Evolutionary conservation across 2,113 vertebrate species (phyloP).

Genomic region (Genyomyrus donnyi): DNA sequence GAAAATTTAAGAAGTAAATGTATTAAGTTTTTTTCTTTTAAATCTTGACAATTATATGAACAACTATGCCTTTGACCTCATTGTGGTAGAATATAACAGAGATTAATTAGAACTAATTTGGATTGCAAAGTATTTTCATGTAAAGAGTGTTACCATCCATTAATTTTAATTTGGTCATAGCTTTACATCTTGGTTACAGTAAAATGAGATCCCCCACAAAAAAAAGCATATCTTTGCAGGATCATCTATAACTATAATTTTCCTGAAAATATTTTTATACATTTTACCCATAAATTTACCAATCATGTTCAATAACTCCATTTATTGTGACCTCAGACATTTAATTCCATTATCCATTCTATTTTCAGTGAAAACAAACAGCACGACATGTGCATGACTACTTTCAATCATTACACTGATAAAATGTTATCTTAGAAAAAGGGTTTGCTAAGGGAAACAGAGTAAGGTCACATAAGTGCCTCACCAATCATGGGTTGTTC

Average conservation of each 20-base stretch:
- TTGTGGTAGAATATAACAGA: neutral
- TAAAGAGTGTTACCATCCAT: neutral
- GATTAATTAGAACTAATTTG: neutral
- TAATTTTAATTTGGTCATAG: neutral
- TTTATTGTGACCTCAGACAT: neutral
- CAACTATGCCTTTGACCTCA: neutral
- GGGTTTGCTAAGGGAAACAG: slow-evolving; percentile 2
- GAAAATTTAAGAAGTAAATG: neutral
- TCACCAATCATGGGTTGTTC: slow-evolving; percentile 35
- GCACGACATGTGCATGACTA: neutral
- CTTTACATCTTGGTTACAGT: neutral
- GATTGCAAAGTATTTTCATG: neutral
- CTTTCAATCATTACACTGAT: neutral
- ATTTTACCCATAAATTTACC: neutral
- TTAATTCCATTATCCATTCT: neutral
- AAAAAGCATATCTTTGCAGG: neutral
- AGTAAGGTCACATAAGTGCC: slow-evolving; percentile 28
- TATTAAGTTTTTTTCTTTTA: neutral
- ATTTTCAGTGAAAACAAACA: slow-evolving; percentile 12
- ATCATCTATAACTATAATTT: neutral
- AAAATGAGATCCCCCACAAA: neutral
- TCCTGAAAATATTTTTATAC: neutral
- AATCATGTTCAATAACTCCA: neutral
- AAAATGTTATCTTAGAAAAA: slow-evolving; percentile 38
- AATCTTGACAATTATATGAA: neutral